Base-by-base conservation (phyloP, 2,797 vertebrate genomes). In the Sebastes ruberrimus region DNA sequence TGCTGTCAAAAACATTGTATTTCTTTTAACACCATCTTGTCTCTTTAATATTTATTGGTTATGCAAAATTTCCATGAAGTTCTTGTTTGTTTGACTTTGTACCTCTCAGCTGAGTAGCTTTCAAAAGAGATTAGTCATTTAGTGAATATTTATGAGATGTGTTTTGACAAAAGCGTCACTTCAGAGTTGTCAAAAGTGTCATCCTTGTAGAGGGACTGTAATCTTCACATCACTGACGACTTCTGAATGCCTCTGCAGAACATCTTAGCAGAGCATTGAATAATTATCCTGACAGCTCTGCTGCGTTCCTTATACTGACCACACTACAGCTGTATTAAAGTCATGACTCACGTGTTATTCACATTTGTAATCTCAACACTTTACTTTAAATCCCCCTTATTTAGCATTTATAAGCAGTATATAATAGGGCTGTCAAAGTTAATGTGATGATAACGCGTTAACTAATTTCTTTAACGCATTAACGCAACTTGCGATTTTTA, bases 171-270 rank as follows among this genome's bases (percentile, higher is more conserved):
- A 86, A 20, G 70, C 32, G n/a, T 86, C 86, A 86, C 85, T 85
- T 92, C 66, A 76, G 77, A 87, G 28, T 87, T 91, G 90, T 94
- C 92, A 86, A 33, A 91, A 80, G 79, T 82, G 86, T 86, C 87
- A 75, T 86, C 61, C 55, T 80, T 49, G 53, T 78, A 79, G 56
- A 76, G 85, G 70, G 69, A 60, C 85, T 88, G 73, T 92, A 91
- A 93, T 93, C 83, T 89, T 91, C 88, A 80, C 80, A 75, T 92
- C 84, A 82, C 52, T 74, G 73, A 80, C 13, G 60, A 81, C 84
- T 86, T 73, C 57, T 77, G 53, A 85, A 80, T 62, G 72, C 69
- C 67, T 88, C 83, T 73, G 78, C 74, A 35, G 25, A 80, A 72
- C 71, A 76, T 86, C 81, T 81, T 76, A 84, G 74, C 84, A n/a